These are phyloP conservation scores for Criorhina ranunculi DNA, from an alignment of 2,888 invertebrate genomes.

Conservation along the genomic window DNA sequence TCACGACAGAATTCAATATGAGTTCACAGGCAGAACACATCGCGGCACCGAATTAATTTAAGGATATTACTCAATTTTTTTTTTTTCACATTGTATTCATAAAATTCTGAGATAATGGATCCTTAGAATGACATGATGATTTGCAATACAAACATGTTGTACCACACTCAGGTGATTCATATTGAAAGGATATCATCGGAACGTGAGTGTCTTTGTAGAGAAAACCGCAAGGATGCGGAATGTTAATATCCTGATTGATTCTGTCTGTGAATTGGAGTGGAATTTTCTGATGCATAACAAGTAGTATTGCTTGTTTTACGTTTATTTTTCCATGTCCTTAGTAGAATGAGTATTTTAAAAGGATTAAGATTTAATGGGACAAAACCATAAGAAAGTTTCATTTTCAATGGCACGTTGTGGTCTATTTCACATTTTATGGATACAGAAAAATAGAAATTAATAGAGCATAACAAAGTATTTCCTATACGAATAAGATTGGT, in stretches of 20 bases:
- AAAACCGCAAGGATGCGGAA: conserved; percentile 67
- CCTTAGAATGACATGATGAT: conserved; percentile 9
- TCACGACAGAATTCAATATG: not conserved
- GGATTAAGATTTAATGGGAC: conserved; percentile 65
- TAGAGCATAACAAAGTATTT: conserved; percentile 35
- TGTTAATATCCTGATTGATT: conserved; percentile 75
- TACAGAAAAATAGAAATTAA: conserved; percentile 41
- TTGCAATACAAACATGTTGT: not conserved
- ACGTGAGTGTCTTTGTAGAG: conserved; percentile 12
- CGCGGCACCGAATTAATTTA: conserved; percentile 43
- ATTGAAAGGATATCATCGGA: too few relatives aligned
- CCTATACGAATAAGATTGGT: not conserved
- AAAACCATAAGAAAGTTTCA: conserved; percentile 37
- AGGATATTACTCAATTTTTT: conserved; percentile 44
- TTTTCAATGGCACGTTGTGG: conserved; percentile 34
- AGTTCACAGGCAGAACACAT: conserved; percentile 17
- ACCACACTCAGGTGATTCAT: not conserved
- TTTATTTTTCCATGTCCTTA: conserved; percentile 27
- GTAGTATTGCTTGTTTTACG: conserved; percentile 54
- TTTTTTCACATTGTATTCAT: not conserved
- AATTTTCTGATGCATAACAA: conserved; percentile 69
- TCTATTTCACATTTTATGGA: conserved; percentile 38
- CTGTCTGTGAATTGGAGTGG: conserved; percentile 65
- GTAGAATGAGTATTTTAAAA: conserved; percentile 51
- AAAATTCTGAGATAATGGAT: conserved; percentile 39